Base-by-base conservation (phyloP, 2,888 invertebrate species). In the Phalera bucephala region DNA sequence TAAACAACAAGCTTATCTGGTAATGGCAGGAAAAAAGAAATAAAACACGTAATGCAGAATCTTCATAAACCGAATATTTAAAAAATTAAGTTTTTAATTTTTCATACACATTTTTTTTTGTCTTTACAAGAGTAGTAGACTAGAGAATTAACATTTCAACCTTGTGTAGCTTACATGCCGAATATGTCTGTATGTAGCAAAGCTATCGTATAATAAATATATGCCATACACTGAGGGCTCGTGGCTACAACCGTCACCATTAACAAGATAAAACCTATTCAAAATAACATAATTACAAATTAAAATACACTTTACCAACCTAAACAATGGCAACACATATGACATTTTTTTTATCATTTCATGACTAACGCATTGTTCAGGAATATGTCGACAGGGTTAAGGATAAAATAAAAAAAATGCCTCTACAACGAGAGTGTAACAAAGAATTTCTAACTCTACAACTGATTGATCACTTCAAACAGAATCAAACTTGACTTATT, bases 61-160 rank as follows among this genome's bases (percentile, higher is more conserved):
- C 76, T 81, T 87, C 86, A 87, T 82, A 83, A 87, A 86, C 86
- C 72, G 83, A 86, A 84, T 27, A 77, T 77, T 81, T 70, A 70
- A 83, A 85, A 88, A 87, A 83, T 79, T 79, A 78, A 77, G 74
- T 80, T 83, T n/a, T 74, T 58, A 77, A 78, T 75, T 80, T 74
- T 79, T 74, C 74, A 73, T 83, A 85, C 79, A 86, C 68, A 69
- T 54, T 8, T 70, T 76, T 79, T 77, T 86, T 81, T 82, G 85
- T 86, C 83, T 87, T 88, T 82, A 87, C 82, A 86, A 86, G 86
- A 86, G 72, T 78, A 72, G 69, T 79, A 88, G 89, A 89, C 89
- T 89, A 89, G 89, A 89, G 78, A 81, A 80, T 74, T 80, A 85
- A 84, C 82, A 81, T 78, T 80, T 80, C 70, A 81, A 83, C 74